Evolutionary conservation across 2,888 invertebrate species (phyloP).

Genomic region (Norana najaformis): DNA sequence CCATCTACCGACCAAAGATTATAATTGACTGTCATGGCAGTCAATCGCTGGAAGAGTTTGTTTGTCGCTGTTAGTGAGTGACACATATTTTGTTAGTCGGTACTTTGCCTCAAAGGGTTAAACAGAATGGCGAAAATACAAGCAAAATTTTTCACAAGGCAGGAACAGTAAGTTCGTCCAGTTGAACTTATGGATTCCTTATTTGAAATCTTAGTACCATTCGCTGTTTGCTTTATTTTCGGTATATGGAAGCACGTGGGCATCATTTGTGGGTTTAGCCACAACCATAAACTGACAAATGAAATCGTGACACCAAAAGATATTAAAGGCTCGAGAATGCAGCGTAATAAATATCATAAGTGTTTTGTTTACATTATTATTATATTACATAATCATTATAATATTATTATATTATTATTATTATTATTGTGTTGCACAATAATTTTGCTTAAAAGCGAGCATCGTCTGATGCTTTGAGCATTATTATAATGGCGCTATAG

Average conservation of each 20-base stretch:
- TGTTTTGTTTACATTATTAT: too few relatives aligned
- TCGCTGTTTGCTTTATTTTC: neutral
- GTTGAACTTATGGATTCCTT: neutral
- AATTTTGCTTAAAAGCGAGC: too few relatives aligned
- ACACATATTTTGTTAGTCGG: neutral
- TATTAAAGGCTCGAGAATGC: too few relatives aligned
- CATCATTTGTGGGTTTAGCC: too few relatives aligned
- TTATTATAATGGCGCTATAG: too few relatives aligned
- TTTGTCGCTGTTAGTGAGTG: neutral
- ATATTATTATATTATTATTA: too few relatives aligned
- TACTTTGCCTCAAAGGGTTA: neutral
- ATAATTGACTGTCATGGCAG: neutral
- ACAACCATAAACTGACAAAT: too few relatives aligned
- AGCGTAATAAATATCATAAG: too few relatives aligned
- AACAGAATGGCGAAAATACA: neutral
- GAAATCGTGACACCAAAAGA: too few relatives aligned
- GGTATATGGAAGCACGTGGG: neutral
- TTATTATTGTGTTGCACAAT: too few relatives aligned
- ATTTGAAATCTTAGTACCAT: neutral
- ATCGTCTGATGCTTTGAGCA: too few relatives aligned
- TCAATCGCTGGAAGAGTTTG: neutral
- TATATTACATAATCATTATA: too few relatives aligned
- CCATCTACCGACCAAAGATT: neutral
- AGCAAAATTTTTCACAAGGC: neutral
- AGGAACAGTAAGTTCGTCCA: neutral